Conservation (phyloP, 1,140 invertebrate species). For the Helicorthomorpha holstii region DNA sequence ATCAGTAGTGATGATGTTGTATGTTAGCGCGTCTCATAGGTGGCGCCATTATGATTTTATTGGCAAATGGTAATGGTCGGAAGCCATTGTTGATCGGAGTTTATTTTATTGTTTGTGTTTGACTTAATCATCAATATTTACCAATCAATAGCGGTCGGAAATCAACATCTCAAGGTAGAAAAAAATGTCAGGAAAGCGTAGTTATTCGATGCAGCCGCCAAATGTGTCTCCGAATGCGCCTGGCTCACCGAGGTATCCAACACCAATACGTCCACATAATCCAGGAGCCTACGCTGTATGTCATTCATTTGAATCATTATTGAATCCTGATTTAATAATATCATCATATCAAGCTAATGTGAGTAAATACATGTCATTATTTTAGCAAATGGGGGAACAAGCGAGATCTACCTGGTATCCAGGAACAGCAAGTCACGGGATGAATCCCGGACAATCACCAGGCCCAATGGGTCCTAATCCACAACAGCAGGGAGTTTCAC, state of each 20-base stretch:
- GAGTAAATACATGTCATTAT: background rate
- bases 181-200: constrained; percentile 6
- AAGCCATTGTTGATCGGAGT: too few relatives aligned
- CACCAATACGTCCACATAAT: constrained; percentile 21
- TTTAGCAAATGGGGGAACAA: constrained; percentile 3
- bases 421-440: background rate
- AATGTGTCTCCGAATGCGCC: constrained; percentile 9
- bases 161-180: too few relatives aligned
- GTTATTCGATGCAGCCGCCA: constrained; percentile 4
- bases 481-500: background rate
- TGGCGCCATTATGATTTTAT: too few relatives aligned
- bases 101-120: too few relatives aligned
- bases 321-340: background rate
- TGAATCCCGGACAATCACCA: constrained; percentile 6
- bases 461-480: constrained; percentile 1
- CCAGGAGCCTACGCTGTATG: constrained; percentile 33
- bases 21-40: too few relatives aligned
- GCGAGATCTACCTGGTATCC: constrained; percentile 8
- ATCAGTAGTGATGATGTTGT: too few relatives aligned
- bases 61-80: too few relatives aligned
- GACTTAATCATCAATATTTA: too few relatives aligned
- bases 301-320: constrained; percentile 8
- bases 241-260: constrained; percentile 40
- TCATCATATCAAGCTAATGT: background rate
- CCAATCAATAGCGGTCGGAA: too few relatives aligned